phyloP scores from a whole-genome alignment of 2,797 vertebrate species.

The Platyrinchus mystaceus region DNA sequence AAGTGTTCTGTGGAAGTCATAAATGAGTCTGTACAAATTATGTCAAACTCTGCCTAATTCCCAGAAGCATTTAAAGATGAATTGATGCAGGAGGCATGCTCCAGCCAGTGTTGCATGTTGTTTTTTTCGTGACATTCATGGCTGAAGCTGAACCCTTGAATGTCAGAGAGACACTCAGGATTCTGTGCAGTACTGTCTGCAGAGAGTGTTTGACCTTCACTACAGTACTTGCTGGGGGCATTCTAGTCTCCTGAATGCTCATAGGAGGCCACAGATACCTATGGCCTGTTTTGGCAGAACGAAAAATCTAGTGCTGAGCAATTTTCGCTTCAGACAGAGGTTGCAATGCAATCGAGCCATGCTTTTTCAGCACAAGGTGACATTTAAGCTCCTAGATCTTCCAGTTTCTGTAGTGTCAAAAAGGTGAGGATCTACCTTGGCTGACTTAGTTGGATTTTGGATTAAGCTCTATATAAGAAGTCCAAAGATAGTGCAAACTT shows the following conservation, averaged over 20 bases:
- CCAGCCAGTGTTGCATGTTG: not conserved
- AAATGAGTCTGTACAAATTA: constrained; percentile 25
- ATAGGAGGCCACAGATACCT: not conserved
- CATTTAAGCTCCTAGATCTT: not conserved
- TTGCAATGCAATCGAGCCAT: not conserved
- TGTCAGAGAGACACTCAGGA: constrained; percentile 49
- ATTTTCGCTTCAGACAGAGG: not conserved
- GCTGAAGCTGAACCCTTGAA: constrained; percentile 28
- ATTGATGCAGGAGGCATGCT: not conserved
- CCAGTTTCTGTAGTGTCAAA: not conserved
- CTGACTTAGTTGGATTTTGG: not conserved
- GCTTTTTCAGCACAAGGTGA: not conserved
- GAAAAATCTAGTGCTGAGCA: not conserved
- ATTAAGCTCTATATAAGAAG: not conserved
- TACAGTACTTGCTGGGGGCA: constrained; percentile 36
- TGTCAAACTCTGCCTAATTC: constrained; percentile 13
- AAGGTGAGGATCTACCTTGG: not conserved
- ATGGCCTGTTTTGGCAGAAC: constrained; percentile 11
- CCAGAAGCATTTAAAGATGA: constrained; percentile 24
- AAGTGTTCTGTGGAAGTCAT: not conserved
- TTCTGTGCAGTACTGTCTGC: not conserved
- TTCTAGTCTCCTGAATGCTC: constrained; percentile 26
- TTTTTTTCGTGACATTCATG: constrained; percentile 28
- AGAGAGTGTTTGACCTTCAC: constrained; percentile 58
- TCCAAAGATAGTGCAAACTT: not conserved